Evolutionary conservation across 2,888 invertebrate genomes (phyloP), one percentile per base, ranked within the genome.

Genomic region (Napeogenes sylphis): DNA sequence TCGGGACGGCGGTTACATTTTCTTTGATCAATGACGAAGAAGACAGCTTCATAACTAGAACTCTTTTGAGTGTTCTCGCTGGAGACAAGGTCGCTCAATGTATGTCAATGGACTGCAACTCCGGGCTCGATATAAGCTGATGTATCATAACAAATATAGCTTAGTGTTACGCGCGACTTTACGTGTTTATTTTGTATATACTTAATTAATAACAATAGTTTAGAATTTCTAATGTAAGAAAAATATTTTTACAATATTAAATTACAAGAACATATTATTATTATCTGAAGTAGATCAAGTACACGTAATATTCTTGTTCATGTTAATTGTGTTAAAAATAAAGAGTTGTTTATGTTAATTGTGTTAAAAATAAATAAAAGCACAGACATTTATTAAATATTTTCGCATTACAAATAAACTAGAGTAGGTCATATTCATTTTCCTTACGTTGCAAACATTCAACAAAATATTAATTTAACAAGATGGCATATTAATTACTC

Each of bases 101-200:
- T 78, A 88, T 90, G 87, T 80, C 87, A 73, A 73, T 90, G 67
- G 87, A 88, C 72, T 90, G 90, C 77, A 83, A 79, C 80, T 84
- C 87, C 73, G 90, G 88, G 71, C 78, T 84, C 71, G 83, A 89
- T 77, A 83, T 90, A 75, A 89, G 88, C 84, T 90, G 87, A 88
- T 82, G 77, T 73, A 71, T 74, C 74, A 55, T 33, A 21, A 38
- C 35, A 53, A 51, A 59, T 45, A 14, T 45, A 61, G 66, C 65
- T 68, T 67, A 63, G 54, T 32, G 57, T 63, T 54, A 47, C 55
- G 38, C 58, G 54, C 56, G 61, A 56, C 61, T 68, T 67, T 55
- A 10, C 10, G 1, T 10, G 10, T 42, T 10, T 42, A 42, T 42
- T 42, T 42, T 42, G 42, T 42, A 42, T 42, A 10, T 42, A 42